A percentile compares a stretch with the other conserved stretches of the same genome.
phyloP scores from a whole-genome alignment of 2,888 invertebrate genomes.

The Syritta pipiens region DNA sequence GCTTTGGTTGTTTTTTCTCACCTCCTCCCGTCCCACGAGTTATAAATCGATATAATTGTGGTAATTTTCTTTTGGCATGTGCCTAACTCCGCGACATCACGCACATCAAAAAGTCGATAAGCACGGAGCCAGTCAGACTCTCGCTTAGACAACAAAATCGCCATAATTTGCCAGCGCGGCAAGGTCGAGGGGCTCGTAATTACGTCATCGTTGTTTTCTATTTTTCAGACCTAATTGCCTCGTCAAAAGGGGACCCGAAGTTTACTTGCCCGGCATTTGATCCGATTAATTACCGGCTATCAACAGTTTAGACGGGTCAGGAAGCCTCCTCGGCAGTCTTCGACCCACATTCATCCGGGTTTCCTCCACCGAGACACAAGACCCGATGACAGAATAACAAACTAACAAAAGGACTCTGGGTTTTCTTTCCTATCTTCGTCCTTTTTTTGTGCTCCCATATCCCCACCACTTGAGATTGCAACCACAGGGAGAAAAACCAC shows the following conservation, averaged over 20 bases:
- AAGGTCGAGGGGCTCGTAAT: background rate
- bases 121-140: too few species aligned
- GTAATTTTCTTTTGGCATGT: background rate
- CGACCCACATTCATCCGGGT: constrained; percentile 46
- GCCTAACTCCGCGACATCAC: too few species aligned
- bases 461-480: background rate
- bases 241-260: too few species aligned
- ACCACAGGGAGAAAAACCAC: constrained; percentile 4
- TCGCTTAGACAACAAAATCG: background rate
- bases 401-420: background rate
- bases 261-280: constrained; percentile 46
- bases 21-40: background rate
- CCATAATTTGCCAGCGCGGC: background rate
- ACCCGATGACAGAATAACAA: background rate
- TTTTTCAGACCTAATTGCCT: too few species aligned
- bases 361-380: background rate
- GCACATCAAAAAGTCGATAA: too few species aligned
- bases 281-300: constrained; percentile 59
- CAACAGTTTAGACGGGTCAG: constrained; percentile 58
- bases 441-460: background rate
- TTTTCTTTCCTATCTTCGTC: background rate
- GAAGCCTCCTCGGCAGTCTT: background rate
- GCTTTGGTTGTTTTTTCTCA: background rate
- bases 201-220: background rate
- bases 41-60: background rate